These are phyloP conservation scores for Sinella curviseta DNA, from an alignment of 1,140 invertebrate species.

Conservation along the genomic window DNA sequence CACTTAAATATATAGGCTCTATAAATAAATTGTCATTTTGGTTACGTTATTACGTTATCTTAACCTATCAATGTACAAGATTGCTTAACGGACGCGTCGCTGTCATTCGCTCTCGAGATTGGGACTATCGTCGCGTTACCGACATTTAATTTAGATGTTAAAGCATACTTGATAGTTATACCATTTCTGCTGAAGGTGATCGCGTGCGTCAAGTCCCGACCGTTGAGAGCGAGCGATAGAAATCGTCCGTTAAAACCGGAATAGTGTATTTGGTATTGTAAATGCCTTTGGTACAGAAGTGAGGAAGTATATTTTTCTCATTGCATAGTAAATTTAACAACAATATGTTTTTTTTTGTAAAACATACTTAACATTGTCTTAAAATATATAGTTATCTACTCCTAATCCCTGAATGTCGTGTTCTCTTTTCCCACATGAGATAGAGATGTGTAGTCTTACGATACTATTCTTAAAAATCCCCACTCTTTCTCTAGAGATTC, in stretches of 20 bases:
- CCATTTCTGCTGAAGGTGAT: too few species aligned
- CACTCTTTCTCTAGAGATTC: background rate
- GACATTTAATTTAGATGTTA: too few species aligned
- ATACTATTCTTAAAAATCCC: background rate
- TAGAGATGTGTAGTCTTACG: background rate
- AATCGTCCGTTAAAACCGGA: background rate
- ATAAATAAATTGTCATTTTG: too few species aligned
- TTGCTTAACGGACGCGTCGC: too few species aligned
- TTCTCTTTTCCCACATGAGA: background rate
- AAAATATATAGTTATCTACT: too few species aligned
- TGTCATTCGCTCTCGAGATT: too few species aligned
- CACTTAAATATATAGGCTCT: too few species aligned
- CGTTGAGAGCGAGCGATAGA: background rate
- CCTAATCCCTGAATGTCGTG: constrained; percentile 7
- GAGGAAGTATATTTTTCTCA: background rate
- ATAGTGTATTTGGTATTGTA: background rate
- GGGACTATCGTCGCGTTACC: too few species aligned
- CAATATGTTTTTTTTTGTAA: too few species aligned
- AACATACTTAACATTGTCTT: background rate
- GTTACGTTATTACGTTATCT: too few species aligned
- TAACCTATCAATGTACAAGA: too few species aligned
- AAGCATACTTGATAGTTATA: too few species aligned
- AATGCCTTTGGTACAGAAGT: constrained; percentile 22
- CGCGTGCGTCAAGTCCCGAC: background rate
- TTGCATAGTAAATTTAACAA: background rate